These are phyloP conservation scores for Drosophila mayaguana DNA, from an alignment of 2,888 invertebrate species.

Conservation along the genomic window DNA sequence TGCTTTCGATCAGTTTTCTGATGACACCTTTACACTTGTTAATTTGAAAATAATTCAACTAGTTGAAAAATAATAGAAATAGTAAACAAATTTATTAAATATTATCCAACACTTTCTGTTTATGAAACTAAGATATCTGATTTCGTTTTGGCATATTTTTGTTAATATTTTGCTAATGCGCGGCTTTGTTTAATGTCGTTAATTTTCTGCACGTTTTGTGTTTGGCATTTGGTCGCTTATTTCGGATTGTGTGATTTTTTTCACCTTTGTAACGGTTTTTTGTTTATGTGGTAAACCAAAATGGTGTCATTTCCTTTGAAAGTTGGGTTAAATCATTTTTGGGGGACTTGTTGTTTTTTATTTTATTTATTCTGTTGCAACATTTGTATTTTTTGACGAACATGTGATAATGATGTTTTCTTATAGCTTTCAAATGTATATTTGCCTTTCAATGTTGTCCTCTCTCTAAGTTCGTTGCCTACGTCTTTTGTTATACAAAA, in stretches of 20 bases:
- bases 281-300: constrained; percentile 53
- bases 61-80: constrained; percentile 41
- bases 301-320: constrained; percentile 72
- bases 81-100: constrained; percentile 25
- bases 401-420: not conserved
- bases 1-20: constrained; percentile 41
- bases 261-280: constrained; percentile 41
- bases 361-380: constrained; percentile 19
- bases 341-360: constrained; percentile 4
- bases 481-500: not conserved
- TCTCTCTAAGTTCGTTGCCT: not conserved
- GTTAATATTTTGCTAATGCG: constrained; percentile 31
- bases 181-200: constrained; percentile 44
- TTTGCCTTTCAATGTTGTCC: not conserved
- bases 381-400: constrained; percentile 8
- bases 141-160: constrained; percentile 17
- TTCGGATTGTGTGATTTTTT: constrained; percentile 41
- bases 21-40: constrained; percentile 69
- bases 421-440: not conserved
- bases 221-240: constrained; percentile 53
- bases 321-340: constrained; percentile 54
- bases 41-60: constrained; percentile 40
- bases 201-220: constrained; percentile 53
- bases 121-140: constrained; percentile 16
- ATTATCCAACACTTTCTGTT: constrained; percentile 28